These are phyloP conservation scores for Sycophila sp. DNA, from an alignment of 1,140 invertebrate genomes.

Conservation along the genomic window DNA sequence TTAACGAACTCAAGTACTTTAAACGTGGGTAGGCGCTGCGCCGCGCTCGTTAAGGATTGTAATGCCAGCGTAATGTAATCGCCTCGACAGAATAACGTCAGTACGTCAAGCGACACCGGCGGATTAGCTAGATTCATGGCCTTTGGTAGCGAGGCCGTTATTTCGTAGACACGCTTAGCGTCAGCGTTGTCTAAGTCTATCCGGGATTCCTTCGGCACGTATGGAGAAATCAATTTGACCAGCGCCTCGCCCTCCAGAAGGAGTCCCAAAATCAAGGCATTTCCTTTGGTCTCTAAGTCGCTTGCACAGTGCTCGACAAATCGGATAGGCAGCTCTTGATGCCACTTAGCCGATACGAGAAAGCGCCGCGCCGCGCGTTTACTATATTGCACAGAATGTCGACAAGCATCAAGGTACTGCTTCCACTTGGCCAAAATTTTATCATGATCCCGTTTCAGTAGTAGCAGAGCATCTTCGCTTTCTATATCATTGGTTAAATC, in stretches of 20 bases:
- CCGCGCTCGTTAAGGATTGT: neutral
- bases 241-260: constrained; percentile 18
- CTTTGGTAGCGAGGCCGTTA: neutral
- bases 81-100: constrained; percentile 1
- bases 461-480: neutral
- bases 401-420: neutral
- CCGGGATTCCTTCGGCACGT: neutral
- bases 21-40: neutral
- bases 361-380: neutral
- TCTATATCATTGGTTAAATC: constrained; percentile 9
- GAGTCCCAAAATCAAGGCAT: constrained; percentile 5
- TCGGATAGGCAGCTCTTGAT: constrained; percentile 8
- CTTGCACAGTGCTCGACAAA: neutral
- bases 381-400: neutral
- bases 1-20: constrained; percentile 10
- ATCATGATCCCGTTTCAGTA: neutral
- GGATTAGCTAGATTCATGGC: constrained; percentile 21
- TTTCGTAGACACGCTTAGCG: neutral
- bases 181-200: neutral
- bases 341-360: neutral
- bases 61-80: constrained; percentile 1
- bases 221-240: neutral
- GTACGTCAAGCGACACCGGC: neutral
- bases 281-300: neutral
- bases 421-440: constrained; percentile 6